A percentile compares a stretch with the other conserved stretches of the same genome.
Conservation (phyloP, 1,140 invertebrate species). For the Rhagoletis pomonella region DNA sequence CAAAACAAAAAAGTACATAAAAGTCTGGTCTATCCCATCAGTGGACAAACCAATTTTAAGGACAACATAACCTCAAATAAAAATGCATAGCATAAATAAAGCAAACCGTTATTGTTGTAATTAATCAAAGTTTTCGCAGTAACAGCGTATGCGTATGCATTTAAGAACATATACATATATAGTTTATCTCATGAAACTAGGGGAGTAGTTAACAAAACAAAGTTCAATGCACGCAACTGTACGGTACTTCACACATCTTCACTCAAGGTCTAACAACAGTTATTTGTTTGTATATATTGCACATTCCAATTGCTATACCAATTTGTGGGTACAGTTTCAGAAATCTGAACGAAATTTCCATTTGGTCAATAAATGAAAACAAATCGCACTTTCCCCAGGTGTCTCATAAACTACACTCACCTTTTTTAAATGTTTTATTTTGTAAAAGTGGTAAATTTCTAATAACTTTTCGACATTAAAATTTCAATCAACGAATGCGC, state of each 20-base stretch:
- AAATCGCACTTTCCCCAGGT: neutral
- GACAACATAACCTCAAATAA: slow-evolving; percentile 10
- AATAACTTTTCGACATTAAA: slow-evolving; percentile 37
- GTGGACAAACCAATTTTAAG: too few species aligned
- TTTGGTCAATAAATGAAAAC: neutral
- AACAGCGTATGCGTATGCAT: neutral
- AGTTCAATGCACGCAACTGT: slow-evolving; percentile 51
- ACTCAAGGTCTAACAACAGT: slow-evolving; percentile 21
- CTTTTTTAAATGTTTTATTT: slow-evolving; percentile 11
- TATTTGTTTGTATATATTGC: neutral
- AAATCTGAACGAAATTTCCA: neutral
- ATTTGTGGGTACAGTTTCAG: slow-evolving; percentile 28
- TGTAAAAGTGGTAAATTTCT: neutral
- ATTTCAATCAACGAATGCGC: neutral
- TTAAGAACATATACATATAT: neutral
- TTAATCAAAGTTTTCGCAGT: neutral
- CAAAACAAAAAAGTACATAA: too few species aligned
- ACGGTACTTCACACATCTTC: neutral
- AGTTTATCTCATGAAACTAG: neutral
- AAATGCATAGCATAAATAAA: neutral
- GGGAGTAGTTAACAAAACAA: neutral
- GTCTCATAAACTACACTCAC: neutral
- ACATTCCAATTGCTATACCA: neutral
- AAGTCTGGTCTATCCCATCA: too few species aligned
- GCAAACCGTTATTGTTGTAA: neutral